Base-by-base conservation (phyloP, 2,113 vertebrate genomes). In the Kryptolebias marmoratus region DNA sequence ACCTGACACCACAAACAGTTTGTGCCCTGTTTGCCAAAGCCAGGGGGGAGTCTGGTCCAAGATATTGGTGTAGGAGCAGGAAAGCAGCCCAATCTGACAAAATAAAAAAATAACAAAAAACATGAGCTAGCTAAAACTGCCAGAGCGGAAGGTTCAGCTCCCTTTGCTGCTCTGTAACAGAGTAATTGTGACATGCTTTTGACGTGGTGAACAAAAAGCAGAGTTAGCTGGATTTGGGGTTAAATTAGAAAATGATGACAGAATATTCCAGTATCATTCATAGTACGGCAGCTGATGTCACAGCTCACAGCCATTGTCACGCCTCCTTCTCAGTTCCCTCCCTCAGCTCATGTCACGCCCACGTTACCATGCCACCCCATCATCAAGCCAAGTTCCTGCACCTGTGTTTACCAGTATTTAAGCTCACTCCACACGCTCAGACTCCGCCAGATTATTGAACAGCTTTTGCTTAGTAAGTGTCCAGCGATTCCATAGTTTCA, bases 1-100 rank as follows among this genome's bases (percentile, higher is more conserved):
- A 64, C 73, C 71, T 36, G 66, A 79, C 32, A n/a, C 72, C 69
- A 55, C 80, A 73, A 77, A 82, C 75, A 75, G 63, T 68, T 22
- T 10, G 22, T 0, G 47, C 54, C 5, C 11, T 36, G 18, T 28
- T 12, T 58, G 79, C 80, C 78, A 81, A 22, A 77, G 58, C 32
- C 1, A 6, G 31, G 18, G 14, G 28, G 16, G 57, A 13, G 62
- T 81, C 63, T 57, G 60, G 39, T 54, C 63, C 54, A 70, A 30
- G 63, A 56, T 30, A 56, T 60, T 70, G 52, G 57, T 31, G n/a
- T 42, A 14, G 44, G 52, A 44, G 65, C 63, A 62, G 67, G 14
- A 4, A 55, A 62, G 49, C 9, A 44, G 54, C 27, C 68, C 56
- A 31, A 59, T 44, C 11, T 53, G 57, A 39, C 16, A 47, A 30